phyloP scores from a whole-genome alignment of 2,888 invertebrate genomes.

The Netelia inedita region DNA sequence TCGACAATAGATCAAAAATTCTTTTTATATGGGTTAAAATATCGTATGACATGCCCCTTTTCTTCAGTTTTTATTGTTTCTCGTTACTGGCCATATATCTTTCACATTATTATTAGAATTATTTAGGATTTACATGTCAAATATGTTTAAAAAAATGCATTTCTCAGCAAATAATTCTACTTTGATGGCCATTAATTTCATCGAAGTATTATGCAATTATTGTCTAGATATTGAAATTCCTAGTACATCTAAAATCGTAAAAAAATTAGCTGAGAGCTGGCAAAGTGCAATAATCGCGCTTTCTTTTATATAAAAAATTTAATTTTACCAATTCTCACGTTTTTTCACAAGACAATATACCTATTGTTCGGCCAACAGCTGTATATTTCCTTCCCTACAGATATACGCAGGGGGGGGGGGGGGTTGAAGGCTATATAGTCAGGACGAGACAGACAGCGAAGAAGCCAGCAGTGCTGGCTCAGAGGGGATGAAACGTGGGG shows the following conservation, averaged over 20 bases:
- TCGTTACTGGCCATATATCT: too few species aligned
- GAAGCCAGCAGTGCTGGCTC: slow-evolving; percentile 52
- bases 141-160: neutral
- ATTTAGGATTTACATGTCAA: neutral
- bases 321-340: neutral
- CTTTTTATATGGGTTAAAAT: neutral
- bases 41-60: neutral
- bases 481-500: slow-evolving; percentile 58
- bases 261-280: too few species aligned
- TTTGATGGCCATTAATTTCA: neutral
- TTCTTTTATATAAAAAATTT: too few species aligned
- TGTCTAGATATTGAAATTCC: too few species aligned
- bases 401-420: slow-evolving; percentile 9
- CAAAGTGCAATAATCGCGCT: too few species aligned
- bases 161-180: neutral
- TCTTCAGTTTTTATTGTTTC: neutral
- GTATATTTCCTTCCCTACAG: neutral
- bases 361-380: slow-evolving; percentile 13
- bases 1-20: neutral
- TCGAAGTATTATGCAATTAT: neutral
- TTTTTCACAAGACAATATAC: neutral
- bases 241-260: too few species aligned
- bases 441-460: slow-evolving; percentile 59
- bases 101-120: neutral
- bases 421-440: slow-evolving; percentile 51